Percentiles rank a stretch among this genome's conserved stretches.
phyloP scores from a whole-genome alignment of 1,140 invertebrate species.

The Oscheius sp. region DNA sequence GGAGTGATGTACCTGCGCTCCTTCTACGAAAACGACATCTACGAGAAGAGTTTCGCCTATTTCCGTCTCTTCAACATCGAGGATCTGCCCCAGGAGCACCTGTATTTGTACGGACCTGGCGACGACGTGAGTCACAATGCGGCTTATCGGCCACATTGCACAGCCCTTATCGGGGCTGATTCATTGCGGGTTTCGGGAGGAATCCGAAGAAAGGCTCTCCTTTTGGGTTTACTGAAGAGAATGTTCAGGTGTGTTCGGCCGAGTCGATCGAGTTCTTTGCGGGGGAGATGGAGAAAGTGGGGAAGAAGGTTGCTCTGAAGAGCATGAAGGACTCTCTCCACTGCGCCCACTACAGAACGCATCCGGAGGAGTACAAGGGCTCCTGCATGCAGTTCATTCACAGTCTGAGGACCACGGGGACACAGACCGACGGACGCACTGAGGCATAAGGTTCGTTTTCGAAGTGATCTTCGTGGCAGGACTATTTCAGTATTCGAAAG shows the following conservation, averaged over 20 bases:
- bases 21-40: constrained; percentile 62
- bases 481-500: too few species aligned
- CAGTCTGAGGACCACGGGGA: too few species aligned
- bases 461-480: too few species aligned
- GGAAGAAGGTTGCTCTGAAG: background rate
- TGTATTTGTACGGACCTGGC: constrained; percentile 74
- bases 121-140: constrained; percentile 64
- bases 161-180: background rate
- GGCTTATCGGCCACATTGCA: background rate
- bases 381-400: constrained; percentile 18
- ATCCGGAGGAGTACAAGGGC: constrained; percentile 23
- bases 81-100: constrained; percentile 68
- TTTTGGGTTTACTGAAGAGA: background rate
- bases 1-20: constrained; percentile 46
- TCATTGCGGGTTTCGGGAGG: background rate
- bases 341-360: constrained; percentile 25
- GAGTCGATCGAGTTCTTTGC: constrained; percentile 28
- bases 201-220: background rate
- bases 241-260: constrained; percentile 25
- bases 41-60: constrained; percentile 55
- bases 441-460: too few species aligned
- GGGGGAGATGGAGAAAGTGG: constrained; percentile 9
- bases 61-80: constrained; percentile 63
- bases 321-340: constrained; percentile 26
- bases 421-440: background rate